Evolutionary conservation across 2,888 invertebrate species (phyloP).

Genomic region (Tanytarsus gracilentus): DNA sequence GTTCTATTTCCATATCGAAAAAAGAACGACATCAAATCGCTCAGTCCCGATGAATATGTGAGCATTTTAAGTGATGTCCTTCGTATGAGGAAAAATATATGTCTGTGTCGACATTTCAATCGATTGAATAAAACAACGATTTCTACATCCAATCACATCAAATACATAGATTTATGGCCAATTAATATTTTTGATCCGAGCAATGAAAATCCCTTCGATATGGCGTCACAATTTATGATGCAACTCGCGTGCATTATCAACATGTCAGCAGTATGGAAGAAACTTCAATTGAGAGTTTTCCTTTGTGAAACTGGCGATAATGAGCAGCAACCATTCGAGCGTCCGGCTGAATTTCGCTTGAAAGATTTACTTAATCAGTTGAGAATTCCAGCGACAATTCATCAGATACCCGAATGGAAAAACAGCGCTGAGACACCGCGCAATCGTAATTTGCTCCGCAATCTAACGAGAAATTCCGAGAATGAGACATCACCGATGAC

Average conservation of each 20-base stretch:
- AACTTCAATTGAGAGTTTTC: slow-evolving; percentile 74
- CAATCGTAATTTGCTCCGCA: slow-evolving; percentile 39
- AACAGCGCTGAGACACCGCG: slow-evolving; percentile 47
- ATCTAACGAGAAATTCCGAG: slow-evolving; percentile 40
- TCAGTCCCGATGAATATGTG: slow-evolving; percentile 62
- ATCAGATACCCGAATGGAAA: slow-evolving; percentile 58
- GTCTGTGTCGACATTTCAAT: slow-evolving; percentile 86
- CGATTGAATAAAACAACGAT: slow-evolving; percentile 69
- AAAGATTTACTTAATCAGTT: slow-evolving; percentile 69
- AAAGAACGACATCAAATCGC: slow-evolving; percentile 41
- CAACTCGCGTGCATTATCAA: slow-evolving; percentile 93
- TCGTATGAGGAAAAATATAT: slow-evolving; percentile 88
- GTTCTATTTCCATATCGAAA: slow-evolving; percentile 49
- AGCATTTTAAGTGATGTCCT: slow-evolving; percentile 79
- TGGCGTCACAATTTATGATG: slow-evolving; percentile 87
- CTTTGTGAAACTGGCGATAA: slow-evolving; percentile 55
- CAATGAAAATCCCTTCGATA: slow-evolving; percentile 74
- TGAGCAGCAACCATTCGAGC: slow-evolving; percentile 31
- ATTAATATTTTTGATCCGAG: slow-evolving; percentile 78
- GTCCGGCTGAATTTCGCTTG: slow-evolving; percentile 45
- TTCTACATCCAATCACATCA: slow-evolving; percentile 48
- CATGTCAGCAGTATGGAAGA: slow-evolving; percentile 84
- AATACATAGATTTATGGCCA: slow-evolving; percentile 96
- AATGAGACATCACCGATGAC: slow-evolving; percentile 35
- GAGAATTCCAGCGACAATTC: slow-evolving; percentile 77